Evolutionary conservation across 2,888 invertebrate genomes (phyloP), one percentile per base, ranked within the genome.

Genomic region (Trachelus iudaicus): DNA sequence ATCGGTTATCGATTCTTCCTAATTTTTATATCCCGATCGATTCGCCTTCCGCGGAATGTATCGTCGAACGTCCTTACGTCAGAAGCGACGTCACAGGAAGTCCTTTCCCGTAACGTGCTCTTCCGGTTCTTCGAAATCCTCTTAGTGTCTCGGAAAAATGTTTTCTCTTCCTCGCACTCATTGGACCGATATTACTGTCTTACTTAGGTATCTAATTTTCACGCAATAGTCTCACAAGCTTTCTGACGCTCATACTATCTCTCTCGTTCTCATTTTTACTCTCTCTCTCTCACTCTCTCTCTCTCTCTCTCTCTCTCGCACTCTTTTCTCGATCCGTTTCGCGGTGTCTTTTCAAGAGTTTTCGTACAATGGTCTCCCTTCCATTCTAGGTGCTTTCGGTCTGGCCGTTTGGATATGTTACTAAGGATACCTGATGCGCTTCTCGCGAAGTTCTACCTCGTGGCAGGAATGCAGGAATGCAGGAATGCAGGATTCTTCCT

Each of bases 391-490:
- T 37, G 69, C 69, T 78, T 78, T 78, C 76, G 76, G 78, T 78
- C 78, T 78, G 76, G 78, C 76, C 76, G 75, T 79, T 75, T 76
- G 76, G 91, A 91, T 91, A 91, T 91, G 91, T 91, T 90, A 88
- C 85, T 89, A 87, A 88, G 88, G 90, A 89, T 90, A 89, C 90
- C 91, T 89, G 89, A 86, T 87, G 87, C 87, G 85, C 85, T 84
- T 84, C 83, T 84, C 87, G 85, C 87, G 86, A 86, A 85, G 86
- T 84, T 83, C 85, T 75, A 79, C 79, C 77, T 75, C 56, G 56
- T 56, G 56, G 56, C 56, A 56, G 56, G 56, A 56, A 56, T 56
- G 56, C 56, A 56, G 79, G 79, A 77, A 74, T 30, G 79, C 80
- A 77, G 78, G 79, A 77, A 74, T 30, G 79, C 80, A 77, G 80